Percentiles rank a stretch among this genome's conserved stretches.
Evolutionary conservation across 2,113 vertebrate genomes (phyloP).

Genomic region (Gopherus flavomarginatus): DNA sequence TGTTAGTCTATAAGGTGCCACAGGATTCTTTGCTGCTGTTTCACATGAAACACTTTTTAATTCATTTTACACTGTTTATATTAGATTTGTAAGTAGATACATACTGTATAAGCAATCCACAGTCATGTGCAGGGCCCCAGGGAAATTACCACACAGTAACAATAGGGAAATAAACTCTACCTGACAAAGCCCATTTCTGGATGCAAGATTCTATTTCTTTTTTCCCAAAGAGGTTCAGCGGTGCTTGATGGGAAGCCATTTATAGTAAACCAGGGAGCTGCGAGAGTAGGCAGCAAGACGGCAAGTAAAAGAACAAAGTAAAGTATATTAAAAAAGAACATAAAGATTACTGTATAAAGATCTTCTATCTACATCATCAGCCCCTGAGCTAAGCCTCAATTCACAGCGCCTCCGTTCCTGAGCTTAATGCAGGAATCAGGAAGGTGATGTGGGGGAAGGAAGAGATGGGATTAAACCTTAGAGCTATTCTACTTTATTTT

Average conservation of each 20-base stretch:
- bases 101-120: conserved; percentile 28
- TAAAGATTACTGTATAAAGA: not conserved
- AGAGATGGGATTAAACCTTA: not conserved
- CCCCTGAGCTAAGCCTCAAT: not conserved
- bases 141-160: conserved; percentile 68
- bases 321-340: not conserved
- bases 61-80: conserved; percentile 63
- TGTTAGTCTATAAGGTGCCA: no score
- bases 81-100: conserved; percentile 69
- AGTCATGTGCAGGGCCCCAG: conserved; percentile 43
- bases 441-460: not conserved
- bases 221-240: not conserved
- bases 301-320: not conserved
- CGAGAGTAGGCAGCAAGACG: not conserved
- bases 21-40: no score
- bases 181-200: conserved; percentile 31
- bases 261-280: not conserved
- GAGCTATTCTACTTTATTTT: not conserved
- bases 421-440: not conserved
- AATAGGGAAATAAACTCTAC: conserved; percentile 59
- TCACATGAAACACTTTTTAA: conserved; percentile 47
- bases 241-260: not conserved
- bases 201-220: not conserved
- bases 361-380: not conserved
- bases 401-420: not conserved